phyloP scores from a whole-genome alignment of 2,888 invertebrate genomes.

The Hypena proboscidalis region DNA sequence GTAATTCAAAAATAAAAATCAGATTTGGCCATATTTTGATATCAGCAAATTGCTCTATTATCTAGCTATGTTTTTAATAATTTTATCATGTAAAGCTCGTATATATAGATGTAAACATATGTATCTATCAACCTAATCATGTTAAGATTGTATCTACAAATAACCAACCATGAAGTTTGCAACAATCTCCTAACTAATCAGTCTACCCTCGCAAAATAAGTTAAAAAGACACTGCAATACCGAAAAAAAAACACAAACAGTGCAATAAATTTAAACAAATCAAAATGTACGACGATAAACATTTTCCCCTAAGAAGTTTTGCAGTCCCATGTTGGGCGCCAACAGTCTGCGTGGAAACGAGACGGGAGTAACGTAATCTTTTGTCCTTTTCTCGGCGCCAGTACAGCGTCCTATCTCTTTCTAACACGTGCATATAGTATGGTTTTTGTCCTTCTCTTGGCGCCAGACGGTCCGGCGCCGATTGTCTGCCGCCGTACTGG shows the following conservation, averaged over 20 bases:
- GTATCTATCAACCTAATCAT: no score
- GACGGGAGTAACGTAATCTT: constrained; percentile 39
- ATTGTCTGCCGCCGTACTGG: constrained; percentile 68
- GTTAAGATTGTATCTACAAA: no score
- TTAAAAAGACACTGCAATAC: constrained; percentile 22
- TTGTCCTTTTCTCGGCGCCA: constrained; percentile 77
- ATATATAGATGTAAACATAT: no score
- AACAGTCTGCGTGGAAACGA: constrained; percentile 43
- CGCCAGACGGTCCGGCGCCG: constrained; percentile 86
- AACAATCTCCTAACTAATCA: not conserved
- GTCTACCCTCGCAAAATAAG: constrained; percentile 15
- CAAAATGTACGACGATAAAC: constrained; percentile 57
- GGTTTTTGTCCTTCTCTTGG: constrained; percentile 56
- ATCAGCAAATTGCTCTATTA: no score
- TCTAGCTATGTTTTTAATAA: no score
- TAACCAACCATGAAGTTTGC: no score
- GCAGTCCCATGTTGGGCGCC: constrained; percentile 67
- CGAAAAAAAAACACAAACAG: constrained; percentile 33
- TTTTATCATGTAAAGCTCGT: no score
- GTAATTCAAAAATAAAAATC: no score
- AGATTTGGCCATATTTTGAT: no score
- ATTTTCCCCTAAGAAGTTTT: constrained; percentile 35
- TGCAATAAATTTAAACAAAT: constrained; percentile 67
- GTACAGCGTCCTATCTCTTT: no score
- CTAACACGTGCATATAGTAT: no score